phyloP scores from a whole-genome alignment of 2,113 vertebrate genomes.

The Anguilla japonica region DNA sequence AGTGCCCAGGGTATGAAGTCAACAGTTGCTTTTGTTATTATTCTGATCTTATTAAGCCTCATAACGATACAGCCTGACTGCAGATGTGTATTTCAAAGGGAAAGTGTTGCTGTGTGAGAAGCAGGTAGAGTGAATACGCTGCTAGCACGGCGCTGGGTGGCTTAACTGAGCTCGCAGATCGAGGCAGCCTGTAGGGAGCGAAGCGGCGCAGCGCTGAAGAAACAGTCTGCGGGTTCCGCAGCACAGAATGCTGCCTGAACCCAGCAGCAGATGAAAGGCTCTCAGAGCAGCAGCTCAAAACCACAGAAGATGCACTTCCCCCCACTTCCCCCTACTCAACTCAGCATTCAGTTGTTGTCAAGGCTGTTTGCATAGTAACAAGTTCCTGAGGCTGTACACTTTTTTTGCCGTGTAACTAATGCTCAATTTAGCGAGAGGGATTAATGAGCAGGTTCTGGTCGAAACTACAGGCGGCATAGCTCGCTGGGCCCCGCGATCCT shows the following conservation, averaged over 20 bases:
- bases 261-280: constrained; percentile 47
- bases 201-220: constrained; percentile 33
- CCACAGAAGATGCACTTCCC: constrained; percentile 39
- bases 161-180: not conserved
- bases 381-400: constrained; percentile 46
- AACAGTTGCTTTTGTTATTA: not conserved
- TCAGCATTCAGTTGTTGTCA: constrained; percentile 29
- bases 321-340: constrained; percentile 44
- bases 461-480: not conserved
- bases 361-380: constrained; percentile 49
- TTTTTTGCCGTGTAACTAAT: not conserved
- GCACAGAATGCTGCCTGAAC: constrained; percentile 46
- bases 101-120: not conserved
- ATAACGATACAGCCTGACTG: not conserved
- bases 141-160: not conserved
- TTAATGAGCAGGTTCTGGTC: not conserved
- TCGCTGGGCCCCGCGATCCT: not conserved
- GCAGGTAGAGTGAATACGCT: not conserved
- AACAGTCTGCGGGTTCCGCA: constrained; percentile 55
- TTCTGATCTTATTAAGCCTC: not conserved
- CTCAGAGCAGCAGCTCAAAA: constrained; percentile 36
- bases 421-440: not conserved
- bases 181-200: constrained; percentile 36
- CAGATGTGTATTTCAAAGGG: not conserved
- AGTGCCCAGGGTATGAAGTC: not conserved